Conservation (phyloP, 2,888 invertebrate genomes). For the Crematogaster levior region DNA sequence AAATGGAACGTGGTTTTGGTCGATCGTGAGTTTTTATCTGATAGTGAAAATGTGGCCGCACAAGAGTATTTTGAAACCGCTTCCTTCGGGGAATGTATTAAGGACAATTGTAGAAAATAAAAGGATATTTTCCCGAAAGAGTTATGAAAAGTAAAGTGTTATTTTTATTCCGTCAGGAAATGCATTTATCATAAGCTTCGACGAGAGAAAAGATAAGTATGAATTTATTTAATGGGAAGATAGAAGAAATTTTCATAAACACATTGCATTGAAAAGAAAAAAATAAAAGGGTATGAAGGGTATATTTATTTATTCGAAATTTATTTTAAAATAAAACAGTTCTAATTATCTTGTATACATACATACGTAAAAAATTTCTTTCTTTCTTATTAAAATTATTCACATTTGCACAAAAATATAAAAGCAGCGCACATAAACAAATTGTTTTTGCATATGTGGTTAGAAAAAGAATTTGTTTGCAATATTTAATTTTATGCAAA, state of each 20-base stretch:
- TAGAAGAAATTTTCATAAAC: not conserved
- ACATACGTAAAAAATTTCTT: not conserved
- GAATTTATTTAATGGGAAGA: not conserved
- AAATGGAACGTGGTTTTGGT: conserved; percentile 26
- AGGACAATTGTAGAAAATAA: conserved; percentile 35
- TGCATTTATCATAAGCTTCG: conserved; percentile 25
- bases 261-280: not conserved
- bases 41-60: conserved; percentile 57
- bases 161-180: conserved; percentile 31
- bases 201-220: not conserved
- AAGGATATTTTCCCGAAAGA: conserved; percentile 57
- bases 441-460: not conserved
- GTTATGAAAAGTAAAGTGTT: conserved; percentile 46
- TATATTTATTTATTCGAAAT: conserved; percentile 5
- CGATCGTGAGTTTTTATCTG: conserved; percentile 73
- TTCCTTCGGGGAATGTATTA: conserved; percentile 56
- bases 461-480: conserved; percentile 2
- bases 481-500: conserved; percentile 4
- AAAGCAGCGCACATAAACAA: not conserved
- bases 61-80: conserved; percentile 35
- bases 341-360: not conserved
- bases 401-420: not conserved
- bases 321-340: not conserved
- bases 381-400: not conserved
- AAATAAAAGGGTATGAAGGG: not conserved